Percentiles rank a stretch among this genome's conserved stretches.
phyloP scores from a whole-genome alignment of 2,888 invertebrate species.

The Volucella zonaria region DNA sequence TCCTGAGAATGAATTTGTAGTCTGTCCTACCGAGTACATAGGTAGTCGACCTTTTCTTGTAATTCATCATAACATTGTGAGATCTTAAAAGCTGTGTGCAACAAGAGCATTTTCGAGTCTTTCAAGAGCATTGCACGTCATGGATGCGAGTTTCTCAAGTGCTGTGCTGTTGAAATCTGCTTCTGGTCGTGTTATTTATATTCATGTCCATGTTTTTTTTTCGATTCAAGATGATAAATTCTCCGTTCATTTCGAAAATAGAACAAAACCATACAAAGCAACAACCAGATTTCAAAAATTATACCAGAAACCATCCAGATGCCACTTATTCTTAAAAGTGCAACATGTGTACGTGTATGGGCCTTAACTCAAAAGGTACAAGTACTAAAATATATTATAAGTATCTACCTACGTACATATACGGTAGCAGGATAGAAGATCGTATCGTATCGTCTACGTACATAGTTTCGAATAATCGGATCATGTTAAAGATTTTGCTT shows the following conservation, averaged over 20 bases:
- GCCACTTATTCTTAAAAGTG: constrained; percentile 33
- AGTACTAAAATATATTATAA: too few species aligned
- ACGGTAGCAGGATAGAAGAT: constrained; percentile 1
- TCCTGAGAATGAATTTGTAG: constrained; percentile 20
- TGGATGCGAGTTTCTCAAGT: constrained; percentile 46
- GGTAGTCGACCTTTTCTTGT: constrained; percentile 23
- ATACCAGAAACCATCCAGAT: constrained; percentile 61
- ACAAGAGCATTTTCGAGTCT: background rate
- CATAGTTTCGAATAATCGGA: constrained; percentile 20
- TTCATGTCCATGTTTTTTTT: constrained; percentile 13
- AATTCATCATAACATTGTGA: constrained; percentile 54
- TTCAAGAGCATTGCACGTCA: constrained; percentile 32
- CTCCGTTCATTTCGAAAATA: constrained; percentile 41
- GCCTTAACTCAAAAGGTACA: too few species aligned
- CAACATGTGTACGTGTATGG: constrained; percentile 37
- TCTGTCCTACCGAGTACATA: background rate
- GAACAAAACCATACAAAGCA: constrained; percentile 27
- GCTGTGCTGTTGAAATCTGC: constrained; percentile 26
- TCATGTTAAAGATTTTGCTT: constrained; percentile 44
- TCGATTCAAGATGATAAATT: constrained; percentile 51
- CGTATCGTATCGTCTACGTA: constrained; percentile 17
- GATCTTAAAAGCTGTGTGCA: constrained; percentile 25
- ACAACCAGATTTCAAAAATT: constrained; percentile 25
- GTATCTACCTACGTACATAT: background rate
- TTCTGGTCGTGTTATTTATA: constrained; percentile 37